Evolutionary conservation across 2,888 invertebrate genomes (phyloP).

Genomic region (Bimastos eiseni): DNA sequence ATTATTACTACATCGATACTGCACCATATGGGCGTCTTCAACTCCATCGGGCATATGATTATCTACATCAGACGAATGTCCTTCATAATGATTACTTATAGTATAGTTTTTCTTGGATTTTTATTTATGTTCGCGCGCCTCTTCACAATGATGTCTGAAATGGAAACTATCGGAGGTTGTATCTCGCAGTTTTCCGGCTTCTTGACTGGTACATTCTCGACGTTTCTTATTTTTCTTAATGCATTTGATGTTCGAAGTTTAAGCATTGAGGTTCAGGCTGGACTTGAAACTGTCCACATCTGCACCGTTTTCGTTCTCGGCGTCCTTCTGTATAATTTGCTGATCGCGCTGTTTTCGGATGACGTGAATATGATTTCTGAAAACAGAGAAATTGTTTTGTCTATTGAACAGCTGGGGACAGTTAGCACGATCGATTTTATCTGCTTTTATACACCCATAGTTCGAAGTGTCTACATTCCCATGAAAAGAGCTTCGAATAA

Average conservation of each 20-base stretch:
- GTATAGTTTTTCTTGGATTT: neutral
- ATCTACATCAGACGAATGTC: neutral
- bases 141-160: neutral
- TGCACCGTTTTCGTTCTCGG: neutral
- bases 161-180: neutral
- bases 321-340: neutral
- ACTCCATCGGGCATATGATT: neutral
- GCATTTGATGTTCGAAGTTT: neutral
- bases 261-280: neutral
- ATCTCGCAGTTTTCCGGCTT: neutral
- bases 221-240: neutral
- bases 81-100: neutral
- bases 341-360: neutral
- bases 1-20: neutral
- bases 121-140: neutral
- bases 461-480: neutral
- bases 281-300: neutral
- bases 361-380: neutral
- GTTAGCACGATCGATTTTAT: neutral
- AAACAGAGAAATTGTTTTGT: neutral
- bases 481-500: neutral
- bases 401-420: neutral
- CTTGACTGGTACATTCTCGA: neutral
- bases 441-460: neutral
- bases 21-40: neutral